Conservation (phyloP, 1,140 invertebrate genomes). For the Atta colombica region DNA sequence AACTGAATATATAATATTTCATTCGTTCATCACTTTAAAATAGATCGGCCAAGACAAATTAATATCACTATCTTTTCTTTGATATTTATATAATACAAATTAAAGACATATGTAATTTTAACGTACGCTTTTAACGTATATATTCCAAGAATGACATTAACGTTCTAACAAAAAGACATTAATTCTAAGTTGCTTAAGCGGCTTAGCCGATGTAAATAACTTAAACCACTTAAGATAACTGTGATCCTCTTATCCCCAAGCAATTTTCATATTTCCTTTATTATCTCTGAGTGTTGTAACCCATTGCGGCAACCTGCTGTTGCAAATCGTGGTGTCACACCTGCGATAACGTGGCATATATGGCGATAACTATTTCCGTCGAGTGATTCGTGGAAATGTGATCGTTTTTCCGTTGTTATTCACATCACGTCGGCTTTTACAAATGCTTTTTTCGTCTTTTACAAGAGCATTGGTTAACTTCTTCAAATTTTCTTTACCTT, state of each 20-base stretch:
- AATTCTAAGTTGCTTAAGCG: constrained; percentile 43
- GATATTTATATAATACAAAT: background rate
- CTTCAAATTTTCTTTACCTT: background rate
- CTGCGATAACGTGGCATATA: constrained; percentile 41
- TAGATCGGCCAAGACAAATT: background rate
- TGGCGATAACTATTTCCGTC: constrained; percentile 38
- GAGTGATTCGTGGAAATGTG: constrained; percentile 15
- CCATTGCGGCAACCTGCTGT: constrained; percentile 31
- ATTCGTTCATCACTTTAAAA: background rate
- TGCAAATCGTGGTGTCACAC: constrained; percentile 47
- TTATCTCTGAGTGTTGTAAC: constrained; percentile 45
- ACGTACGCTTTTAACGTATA: background rate
- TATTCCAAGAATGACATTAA: constrained; percentile 21
- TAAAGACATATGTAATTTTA: background rate
- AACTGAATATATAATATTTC: too few species aligned
- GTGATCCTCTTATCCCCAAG: constrained; percentile 52
- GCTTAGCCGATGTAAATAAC: constrained; percentile 56
- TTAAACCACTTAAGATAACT: constrained; percentile 54
- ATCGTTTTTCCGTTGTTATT: constrained; percentile 38
- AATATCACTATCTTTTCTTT: background rate
- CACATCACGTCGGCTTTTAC: constrained; percentile 49
- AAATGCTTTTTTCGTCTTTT: constrained; percentile 43
- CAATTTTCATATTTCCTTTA: constrained; percentile 58
- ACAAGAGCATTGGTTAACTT: constrained; percentile 2
- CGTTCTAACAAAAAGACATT: constrained; percentile 31